Conservation (phyloP, 1,140 invertebrate genomes). For the Caenorhabditis elegans region WBcel235 BX284606.5:10895501-10896000, state of each 20-base stretch:
- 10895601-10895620: slow-evolving; percentile 55
- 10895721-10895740: slow-evolving; percentile 30
- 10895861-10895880: slow-evolving; percentile 6
- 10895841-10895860: slow-evolving; percentile 36
- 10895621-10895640: slow-evolving; percentile 58
- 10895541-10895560: slow-evolving; percentile 61
- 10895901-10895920: too few species aligned
- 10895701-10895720: background rate
- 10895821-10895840: slow-evolving; percentile 30
- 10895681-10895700: slow-evolving; percentile 18
- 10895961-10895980: slow-evolving; percentile 33
- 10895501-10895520: background rate
- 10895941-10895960: slow-evolving; percentile 42
- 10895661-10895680: slow-evolving; percentile 57
- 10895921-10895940: slow-evolving; percentile 32
- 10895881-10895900: background rate
- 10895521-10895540: slow-evolving; percentile 53
- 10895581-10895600: slow-evolving; percentile 53
- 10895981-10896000: slow-evolving; percentile 39
- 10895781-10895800: slow-evolving; percentile 6
- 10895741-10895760: too few species aligned
- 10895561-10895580: slow-evolving; percentile 52
- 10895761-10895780: background rate
- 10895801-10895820: slow-evolving; percentile 4
- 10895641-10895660: slow-evolving; percentile 53